phyloP scores from a whole-genome alignment of 2,113 vertebrate genomes.

The Tenebrosternarchus preto region DNA sequence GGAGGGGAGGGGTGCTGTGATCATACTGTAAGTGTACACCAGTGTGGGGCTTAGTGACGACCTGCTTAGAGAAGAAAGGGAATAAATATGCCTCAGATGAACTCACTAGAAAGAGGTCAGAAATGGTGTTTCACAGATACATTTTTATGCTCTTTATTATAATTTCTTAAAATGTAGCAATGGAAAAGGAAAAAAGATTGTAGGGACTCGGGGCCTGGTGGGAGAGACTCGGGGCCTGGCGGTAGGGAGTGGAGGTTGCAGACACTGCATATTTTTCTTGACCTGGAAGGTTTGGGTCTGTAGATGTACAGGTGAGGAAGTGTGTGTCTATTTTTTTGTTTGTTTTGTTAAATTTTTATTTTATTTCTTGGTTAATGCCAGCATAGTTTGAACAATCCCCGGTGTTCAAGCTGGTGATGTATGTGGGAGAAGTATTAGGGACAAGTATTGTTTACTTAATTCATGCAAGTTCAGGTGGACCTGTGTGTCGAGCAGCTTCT shows the following conservation, averaged over 20 bases:
- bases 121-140: conserved; percentile 31
- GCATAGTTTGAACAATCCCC: conserved; percentile 78
- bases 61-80: conserved; percentile 41
- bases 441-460: conserved; percentile 29
- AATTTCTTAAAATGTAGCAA: conserved; percentile 44
- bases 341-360: neutral
- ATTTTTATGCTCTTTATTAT: conserved; percentile 40
- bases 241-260: conserved; percentile 63
- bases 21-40: conserved; percentile 56
- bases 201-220: too few relatives aligned
- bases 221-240: neutral
- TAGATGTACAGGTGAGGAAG: conserved; percentile 78
- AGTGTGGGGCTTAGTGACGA: conserved; percentile 40
- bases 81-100: conserved; percentile 41
- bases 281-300: too few relatives aligned
- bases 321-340: conserved; percentile 81
- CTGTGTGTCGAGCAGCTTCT: neutral
- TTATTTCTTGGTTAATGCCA: conserved; percentile 61
- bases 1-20: conserved; percentile 59
- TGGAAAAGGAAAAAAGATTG: too few relatives aligned
- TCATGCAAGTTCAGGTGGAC: conserved; percentile 2
- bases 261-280: conserved; percentile 71
- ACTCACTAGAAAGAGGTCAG: conserved; percentile 54
- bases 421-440: conserved; percentile 20
- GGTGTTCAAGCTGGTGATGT: conserved; percentile 51